Evolutionary conservation across 2,797 vertebrate genomes (phyloP).

Genomic region (Crax fasciolata): DNA sequence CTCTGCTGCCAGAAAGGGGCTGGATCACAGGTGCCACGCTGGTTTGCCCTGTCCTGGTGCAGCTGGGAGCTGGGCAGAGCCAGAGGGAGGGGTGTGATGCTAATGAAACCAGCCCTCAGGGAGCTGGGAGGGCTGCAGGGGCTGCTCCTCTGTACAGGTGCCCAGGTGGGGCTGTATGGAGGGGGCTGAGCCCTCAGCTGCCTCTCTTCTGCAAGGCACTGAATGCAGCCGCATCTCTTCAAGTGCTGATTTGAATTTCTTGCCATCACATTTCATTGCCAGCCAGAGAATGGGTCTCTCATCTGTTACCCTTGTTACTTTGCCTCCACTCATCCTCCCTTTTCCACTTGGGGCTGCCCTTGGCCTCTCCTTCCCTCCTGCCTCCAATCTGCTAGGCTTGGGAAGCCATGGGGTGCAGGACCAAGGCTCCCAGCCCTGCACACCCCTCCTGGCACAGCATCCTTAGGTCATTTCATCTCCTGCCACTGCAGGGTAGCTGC

Average conservation of each 20-base stretch:
- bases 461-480: not conserved
- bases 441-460: not conserved
- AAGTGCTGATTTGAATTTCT: not conserved
- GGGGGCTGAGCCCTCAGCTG: not conserved
- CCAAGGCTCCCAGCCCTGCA: too few species aligned
- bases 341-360: not conserved
- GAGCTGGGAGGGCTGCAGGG: not conserved
- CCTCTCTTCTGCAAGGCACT: not conserved
- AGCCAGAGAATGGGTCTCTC: not conserved
- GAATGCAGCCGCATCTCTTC: not conserved
- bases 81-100: not conserved
- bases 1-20: not conserved
- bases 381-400: not conserved
- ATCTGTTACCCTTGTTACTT: not conserved
- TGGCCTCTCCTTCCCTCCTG: not conserved
- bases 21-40: not conserved
- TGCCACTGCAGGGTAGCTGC: not conserved
- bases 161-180: not conserved
- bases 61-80: conserved; percentile 24
- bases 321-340: not conserved
- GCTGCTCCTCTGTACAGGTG: not conserved
- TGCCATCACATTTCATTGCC: not conserved
- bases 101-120: not conserved
- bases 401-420: too few species aligned
- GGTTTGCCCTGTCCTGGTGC: not conserved